phyloP scores from a whole-genome alignment of 2,888 invertebrate species.

The Nomada hirtipes region DNA sequence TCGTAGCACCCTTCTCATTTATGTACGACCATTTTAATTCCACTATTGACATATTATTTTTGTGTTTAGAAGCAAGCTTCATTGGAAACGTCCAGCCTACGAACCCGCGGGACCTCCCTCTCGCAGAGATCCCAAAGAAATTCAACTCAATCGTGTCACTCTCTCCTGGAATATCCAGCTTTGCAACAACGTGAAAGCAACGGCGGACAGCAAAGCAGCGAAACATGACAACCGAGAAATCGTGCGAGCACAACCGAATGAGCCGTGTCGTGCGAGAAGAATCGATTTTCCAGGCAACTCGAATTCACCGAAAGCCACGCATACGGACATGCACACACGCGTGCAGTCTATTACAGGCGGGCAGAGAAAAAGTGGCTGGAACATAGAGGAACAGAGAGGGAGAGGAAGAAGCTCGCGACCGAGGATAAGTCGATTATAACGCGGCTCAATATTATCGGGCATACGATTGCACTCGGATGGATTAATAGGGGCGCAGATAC shows the following conservation, averaged over 20 bases:
- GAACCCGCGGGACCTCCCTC: too few species aligned
- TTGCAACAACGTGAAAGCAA: not conserved
- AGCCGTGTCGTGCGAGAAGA: constrained; percentile 35
- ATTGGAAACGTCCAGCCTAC: too few species aligned
- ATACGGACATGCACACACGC: not conserved
- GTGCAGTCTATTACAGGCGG: too few species aligned
- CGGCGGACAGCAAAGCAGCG: constrained; percentile 3
- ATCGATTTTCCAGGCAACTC: constrained; percentile 34
- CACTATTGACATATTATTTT: too few species aligned
- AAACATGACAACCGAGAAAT: constrained; percentile 29
- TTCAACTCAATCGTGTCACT: not conserved
- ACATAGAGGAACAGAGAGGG: not conserved
- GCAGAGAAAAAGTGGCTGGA: not conserved
- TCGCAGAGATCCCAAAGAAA: too few species aligned
- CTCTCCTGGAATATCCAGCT: not conserved
- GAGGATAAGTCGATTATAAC: constrained; percentile 60
- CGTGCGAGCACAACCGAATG: constrained; percentile 23
- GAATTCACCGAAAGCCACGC: not conserved
- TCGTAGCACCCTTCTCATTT: too few species aligned
- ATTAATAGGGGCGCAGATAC: constrained; percentile 65
- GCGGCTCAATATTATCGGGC: constrained; percentile 56
- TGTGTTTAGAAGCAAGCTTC: too few species aligned
- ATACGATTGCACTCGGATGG: constrained; percentile 38
- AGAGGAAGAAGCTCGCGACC: constrained; percentile 22
- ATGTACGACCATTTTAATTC: too few species aligned